A percentile compares a stretch with the other conserved stretches of the same genome.
These are phyloP conservation scores for Pelobates fuscus DNA, from an alignment of 2,113 vertebrate genomes.

Conservation along the genomic window DNA sequence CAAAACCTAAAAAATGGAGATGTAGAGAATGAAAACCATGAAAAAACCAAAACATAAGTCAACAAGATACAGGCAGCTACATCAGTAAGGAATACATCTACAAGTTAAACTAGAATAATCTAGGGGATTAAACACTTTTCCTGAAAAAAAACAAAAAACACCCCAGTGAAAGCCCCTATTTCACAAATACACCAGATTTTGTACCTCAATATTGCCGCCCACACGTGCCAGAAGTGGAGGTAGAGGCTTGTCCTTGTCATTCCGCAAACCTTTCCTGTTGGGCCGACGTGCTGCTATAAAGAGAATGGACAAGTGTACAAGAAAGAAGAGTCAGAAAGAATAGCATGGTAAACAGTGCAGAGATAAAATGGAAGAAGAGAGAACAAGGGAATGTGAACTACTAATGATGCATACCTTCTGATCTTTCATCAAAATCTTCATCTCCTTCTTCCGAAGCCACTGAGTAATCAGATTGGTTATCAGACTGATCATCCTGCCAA, in stretches of 20 bases:
- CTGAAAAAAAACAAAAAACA: too few relatives aligned
- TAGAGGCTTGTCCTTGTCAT: slow-evolving; percentile 95
- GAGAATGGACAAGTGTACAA: not conserved
- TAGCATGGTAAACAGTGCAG: not conserved
- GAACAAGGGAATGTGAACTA: not conserved
- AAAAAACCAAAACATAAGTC: too few relatives aligned
- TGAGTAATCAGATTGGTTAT: slow-evolving; percentile 97
- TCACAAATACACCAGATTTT: not conserved
- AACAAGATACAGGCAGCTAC: not conserved
- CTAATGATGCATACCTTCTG: slow-evolving; percentile 78
- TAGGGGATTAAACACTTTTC: too few relatives aligned
- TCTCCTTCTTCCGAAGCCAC: slow-evolving; percentile 97
- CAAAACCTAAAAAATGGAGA: slow-evolving; percentile 73
- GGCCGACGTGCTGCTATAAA: slow-evolving; percentile 83
- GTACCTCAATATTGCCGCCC: slow-evolving; percentile 96
- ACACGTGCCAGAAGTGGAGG: slow-evolving; percentile 93
- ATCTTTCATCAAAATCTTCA: slow-evolving; percentile 94
- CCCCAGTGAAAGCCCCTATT: too few relatives aligned
- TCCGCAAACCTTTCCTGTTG: slow-evolving; percentile 91
- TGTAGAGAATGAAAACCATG: not conserved
- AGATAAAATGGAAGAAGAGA: not conserved
- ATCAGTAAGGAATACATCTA: too few relatives aligned
- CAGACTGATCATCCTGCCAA: slow-evolving; percentile 98
- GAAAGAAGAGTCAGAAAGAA: not conserved
- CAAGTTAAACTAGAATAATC: too few relatives aligned